These are phyloP conservation scores for Gnathonemus echidnorhynchus DNA, from an alignment of 2,113 vertebrate genomes.

Conservation along the genomic window DNA sequence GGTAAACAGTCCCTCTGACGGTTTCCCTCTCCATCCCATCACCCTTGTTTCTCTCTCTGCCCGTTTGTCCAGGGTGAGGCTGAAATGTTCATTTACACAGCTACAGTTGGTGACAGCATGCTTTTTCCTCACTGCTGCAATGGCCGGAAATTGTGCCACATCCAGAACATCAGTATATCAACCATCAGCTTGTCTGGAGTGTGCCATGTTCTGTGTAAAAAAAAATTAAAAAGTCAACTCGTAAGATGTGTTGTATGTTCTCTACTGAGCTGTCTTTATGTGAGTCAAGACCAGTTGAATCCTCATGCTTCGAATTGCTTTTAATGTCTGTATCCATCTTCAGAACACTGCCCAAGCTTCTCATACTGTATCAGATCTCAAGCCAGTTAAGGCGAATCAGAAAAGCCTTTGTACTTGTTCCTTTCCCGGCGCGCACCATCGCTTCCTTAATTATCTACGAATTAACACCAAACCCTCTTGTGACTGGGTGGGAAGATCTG, in stretches of 20 bases:
- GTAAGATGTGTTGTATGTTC: background rate
- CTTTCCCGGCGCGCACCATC: background rate
- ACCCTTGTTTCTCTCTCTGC: conserved; percentile 34
- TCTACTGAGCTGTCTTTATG: background rate
- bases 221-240: background rate
- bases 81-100: background rate
- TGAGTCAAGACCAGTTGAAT: background rate
- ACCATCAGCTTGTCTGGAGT: background rate
- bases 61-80: background rate
- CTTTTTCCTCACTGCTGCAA: background rate
- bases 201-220: background rate
- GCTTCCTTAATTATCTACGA: background rate
- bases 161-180: background rate
- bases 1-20: conserved; percentile 55
- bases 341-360: background rate
- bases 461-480: background rate
- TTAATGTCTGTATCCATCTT: background rate
- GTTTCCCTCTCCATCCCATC: conserved; percentile 34
- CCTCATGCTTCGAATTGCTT: background rate
- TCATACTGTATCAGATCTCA: background rate
- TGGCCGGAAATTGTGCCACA: background rate
- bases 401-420: background rate
- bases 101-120: background rate
- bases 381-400: background rate
- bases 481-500: background rate